These are phyloP conservation scores for Macrophya annulata DNA, from an alignment of 2,888 invertebrate genomes.

Conservation along the genomic window DNA sequence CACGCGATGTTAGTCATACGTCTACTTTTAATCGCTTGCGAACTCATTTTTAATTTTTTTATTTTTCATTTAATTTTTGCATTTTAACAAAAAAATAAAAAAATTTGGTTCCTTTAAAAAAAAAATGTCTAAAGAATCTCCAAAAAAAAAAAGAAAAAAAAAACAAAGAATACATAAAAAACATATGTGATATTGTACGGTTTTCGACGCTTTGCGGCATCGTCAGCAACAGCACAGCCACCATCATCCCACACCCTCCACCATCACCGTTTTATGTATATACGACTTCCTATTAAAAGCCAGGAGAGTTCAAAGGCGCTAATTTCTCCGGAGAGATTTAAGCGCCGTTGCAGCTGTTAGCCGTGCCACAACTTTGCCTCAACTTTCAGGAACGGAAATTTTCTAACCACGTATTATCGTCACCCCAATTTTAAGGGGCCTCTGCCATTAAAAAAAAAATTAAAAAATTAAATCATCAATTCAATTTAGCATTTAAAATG, in stretches of 20 bases:
- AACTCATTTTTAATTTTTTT: too few relatives aligned
- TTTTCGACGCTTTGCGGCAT: neutral
- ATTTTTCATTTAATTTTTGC: neutral
- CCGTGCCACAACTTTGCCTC: slow-evolving; percentile 31
- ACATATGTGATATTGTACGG: too few relatives aligned
- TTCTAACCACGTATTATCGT: neutral
- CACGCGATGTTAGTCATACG: neutral
- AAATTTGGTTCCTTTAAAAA: too few relatives aligned
- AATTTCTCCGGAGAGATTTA: slow-evolving; percentile 53
- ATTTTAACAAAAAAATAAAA: too few relatives aligned
- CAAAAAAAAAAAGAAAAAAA: too few relatives aligned
- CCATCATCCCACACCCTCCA: neutral
- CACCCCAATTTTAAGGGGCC: neutral
- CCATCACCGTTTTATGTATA: slow-evolving; percentile 27
- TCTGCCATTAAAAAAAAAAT: neutral
- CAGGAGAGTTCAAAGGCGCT: slow-evolving; percentile 53
- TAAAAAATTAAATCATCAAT: neutral
- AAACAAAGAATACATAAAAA: too few relatives aligned
- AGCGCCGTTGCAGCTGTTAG: slow-evolving; percentile 53
- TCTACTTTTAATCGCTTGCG: neutral
- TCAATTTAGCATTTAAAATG: neutral
- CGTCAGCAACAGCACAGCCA: neutral
- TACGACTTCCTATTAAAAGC: slow-evolving; percentile 54
- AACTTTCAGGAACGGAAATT: slow-evolving; percentile 22
- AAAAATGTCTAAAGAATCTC: too few relatives aligned